These are phyloP conservation scores for Pelobates cultripes DNA, from an alignment of 2,797 vertebrate species.

Conservation along the genomic window DNA sequence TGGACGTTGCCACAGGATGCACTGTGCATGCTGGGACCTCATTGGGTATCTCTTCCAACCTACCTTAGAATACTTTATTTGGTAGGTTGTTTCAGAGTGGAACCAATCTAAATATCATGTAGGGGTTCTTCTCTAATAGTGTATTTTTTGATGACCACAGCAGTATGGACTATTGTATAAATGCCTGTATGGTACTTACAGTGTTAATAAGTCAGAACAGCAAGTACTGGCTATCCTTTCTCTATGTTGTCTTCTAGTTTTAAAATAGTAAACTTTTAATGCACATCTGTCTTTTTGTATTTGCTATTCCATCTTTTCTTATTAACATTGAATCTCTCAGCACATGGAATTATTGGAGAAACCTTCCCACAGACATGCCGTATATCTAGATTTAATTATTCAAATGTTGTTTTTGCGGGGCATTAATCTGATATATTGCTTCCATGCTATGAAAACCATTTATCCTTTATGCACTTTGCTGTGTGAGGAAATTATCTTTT, in stretches of 20 bases:
- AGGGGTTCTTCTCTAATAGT: too few species aligned
- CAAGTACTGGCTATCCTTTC: neutral
- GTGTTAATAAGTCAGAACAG: too few species aligned
- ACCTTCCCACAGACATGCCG: neutral
- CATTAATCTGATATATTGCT: slow-evolving; percentile 7
- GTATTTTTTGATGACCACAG: too few species aligned
- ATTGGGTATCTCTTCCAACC: too few species aligned
- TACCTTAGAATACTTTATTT: too few species aligned
- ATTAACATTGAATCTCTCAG: slow-evolving; percentile 1
- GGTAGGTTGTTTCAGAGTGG: too few species aligned
- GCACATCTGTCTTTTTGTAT: neutral
- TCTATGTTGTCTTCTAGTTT: neutral
- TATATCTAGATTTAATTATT: slow-evolving; percentile 18
- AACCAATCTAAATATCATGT: too few species aligned
- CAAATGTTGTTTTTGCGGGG: neutral
- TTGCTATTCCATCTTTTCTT: neutral
- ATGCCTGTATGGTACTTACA: too few species aligned
- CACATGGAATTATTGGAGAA: slow-evolving; percentile 2
- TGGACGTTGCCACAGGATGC: too few species aligned
- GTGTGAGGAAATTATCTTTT: neutral
- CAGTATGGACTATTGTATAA: too few species aligned
- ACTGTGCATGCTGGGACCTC: too few species aligned
- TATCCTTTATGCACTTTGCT: neutral
- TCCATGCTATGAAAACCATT: neutral
- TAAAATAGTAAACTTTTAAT: neutral